phyloP scores from a whole-genome alignment of 2,113 vertebrate species.

The Phocoena sinus region DNA sequence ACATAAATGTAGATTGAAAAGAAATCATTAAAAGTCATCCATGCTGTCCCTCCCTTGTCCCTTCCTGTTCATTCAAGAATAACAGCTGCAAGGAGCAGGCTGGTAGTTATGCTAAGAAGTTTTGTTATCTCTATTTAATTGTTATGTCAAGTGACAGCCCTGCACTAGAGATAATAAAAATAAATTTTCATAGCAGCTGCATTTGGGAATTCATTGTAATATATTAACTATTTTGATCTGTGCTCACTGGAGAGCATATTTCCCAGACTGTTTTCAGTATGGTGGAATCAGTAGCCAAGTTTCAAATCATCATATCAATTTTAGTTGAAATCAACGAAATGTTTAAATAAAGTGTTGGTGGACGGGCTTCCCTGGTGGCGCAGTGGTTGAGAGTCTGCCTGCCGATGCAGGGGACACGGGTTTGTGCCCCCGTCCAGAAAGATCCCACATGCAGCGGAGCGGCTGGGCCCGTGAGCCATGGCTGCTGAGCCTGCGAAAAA shows the following conservation, averaged over 20 bases:
- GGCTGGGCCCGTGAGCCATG: too few species aligned
- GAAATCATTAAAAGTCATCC: constrained; percentile 12
- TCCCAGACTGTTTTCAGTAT: constrained; percentile 60
- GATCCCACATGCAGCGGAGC: too few species aligned
- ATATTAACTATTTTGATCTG: constrained; percentile 71
- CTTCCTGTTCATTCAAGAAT: constrained; percentile 54
- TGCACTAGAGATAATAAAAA: constrained; percentile 69
- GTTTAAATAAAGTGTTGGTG: not conserved
- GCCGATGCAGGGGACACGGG: too few species aligned
- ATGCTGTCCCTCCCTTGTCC: not conserved
- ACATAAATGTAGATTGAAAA: constrained; percentile 21
- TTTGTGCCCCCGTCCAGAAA: too few species aligned
- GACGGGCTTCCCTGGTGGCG: not conserved
- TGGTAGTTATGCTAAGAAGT: constrained; percentile 50
- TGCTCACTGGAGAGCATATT: constrained; percentile 46
- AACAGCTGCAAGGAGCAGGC: constrained; percentile 47
- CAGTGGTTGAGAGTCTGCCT: too few species aligned
- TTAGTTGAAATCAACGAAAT: constrained; percentile 39
- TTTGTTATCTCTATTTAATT: constrained; percentile 64
- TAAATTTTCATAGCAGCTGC: constrained; percentile 27
- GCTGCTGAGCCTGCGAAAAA: not conserved
- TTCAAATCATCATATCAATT: constrained; percentile 38
- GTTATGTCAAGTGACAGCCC: constrained; percentile 64
- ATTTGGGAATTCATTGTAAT: constrained; percentile 51
- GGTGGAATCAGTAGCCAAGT: constrained; percentile 21